Evolutionary conservation across 2,113 vertebrate species (phyloP), one percentile per base, ranked within the genome.

Genomic region (Sinosuthora webbiana): DNA sequence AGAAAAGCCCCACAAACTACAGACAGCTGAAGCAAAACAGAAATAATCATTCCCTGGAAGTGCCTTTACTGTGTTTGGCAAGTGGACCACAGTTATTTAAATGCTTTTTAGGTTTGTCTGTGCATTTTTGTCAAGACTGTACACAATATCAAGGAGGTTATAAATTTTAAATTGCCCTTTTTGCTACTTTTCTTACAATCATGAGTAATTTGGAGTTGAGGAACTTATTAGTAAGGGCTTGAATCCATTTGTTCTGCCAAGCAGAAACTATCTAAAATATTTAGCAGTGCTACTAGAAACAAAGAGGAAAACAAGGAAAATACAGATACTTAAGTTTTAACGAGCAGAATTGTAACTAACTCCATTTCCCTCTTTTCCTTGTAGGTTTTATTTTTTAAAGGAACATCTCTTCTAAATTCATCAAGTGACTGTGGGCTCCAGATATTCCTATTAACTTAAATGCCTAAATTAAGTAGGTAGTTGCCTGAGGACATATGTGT

Each of bases 1-100:
- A 94, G 97, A 96, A 92, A 82, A 84, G 59, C 76, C 55, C 57
- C 74, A 79, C 49, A 94, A 96, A 96, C 89, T 95, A 56, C 63
- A 87, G 92, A 94, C 95, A 97, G 93, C 89, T 96, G 94, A 92
- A 88, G 62, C 37, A 56, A 68, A 88, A 89, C 47, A 92, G 62
- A 93, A 89, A 39, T 64, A 94, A 75, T 83, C 4, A 6, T 90
- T 93, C 76, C 62, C 55, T 87, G 45, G 33, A 87, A 83, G 56
- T 70, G 42, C 63, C n/a, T 93, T 92, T 87, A 45, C 69, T 94
- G 70, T 30, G 39, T 83, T 74, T 57, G 57, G 78, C 78, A 94
- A 90, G 73, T 18, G 31, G 71, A 82, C 82, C 7, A 9, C 63
- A 83, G 64, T 80, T 93, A 87, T 35, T 70, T 74, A 92, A 79